phyloP scores from a whole-genome alignment of 2,888 invertebrate genomes.

The Hoplodrina blanda region DNA sequence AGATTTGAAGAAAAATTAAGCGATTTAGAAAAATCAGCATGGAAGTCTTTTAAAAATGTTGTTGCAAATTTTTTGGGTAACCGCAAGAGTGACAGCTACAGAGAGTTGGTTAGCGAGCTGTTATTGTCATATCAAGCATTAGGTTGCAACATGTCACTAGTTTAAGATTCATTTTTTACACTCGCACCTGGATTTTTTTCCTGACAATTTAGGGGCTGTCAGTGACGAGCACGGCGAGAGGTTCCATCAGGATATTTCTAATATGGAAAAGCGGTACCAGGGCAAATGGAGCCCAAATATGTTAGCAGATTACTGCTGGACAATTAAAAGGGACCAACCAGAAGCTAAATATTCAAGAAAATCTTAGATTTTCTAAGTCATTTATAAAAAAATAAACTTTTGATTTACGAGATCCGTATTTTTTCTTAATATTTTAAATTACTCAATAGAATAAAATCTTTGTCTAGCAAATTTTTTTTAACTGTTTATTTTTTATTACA shows the following conservation, averaged over 20 bases:
- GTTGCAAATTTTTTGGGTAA: too few species aligned
- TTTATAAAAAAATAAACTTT: too few species aligned
- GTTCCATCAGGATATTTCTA: slow-evolving; percentile 7
- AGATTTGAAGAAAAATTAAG: slow-evolving; percentile 6
- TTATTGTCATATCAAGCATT: not conserved
- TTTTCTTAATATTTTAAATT: too few species aligned
- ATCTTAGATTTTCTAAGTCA: too few species aligned
- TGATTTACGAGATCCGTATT: too few species aligned
- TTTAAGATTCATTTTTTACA: slow-evolving; percentile 3
- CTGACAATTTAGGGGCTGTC: not conserved
- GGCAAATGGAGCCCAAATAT: not conserved
- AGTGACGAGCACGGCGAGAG: slow-evolving; percentile 8
- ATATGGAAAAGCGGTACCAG: slow-evolving; percentile 1
- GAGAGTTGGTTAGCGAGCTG: too few species aligned
- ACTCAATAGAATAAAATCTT: too few species aligned
- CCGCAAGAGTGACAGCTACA: too few species aligned
- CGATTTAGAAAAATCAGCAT: slow-evolving; percentile 11
- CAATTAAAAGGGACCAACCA: not conserved
- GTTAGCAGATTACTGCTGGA: slow-evolving; percentile 10
- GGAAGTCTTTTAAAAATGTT: too few species aligned
- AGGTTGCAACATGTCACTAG: slow-evolving; percentile 2
- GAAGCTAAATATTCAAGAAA: too few species aligned
- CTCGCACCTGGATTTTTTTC: slow-evolving; percentile 3
- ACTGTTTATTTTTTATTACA: too few species aligned
- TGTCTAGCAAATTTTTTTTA: too few species aligned